Percentiles rank a stretch among this genome's conserved stretches.
phyloP scores from a whole-genome alignment of 2,797 vertebrate genomes.

The Salmo trutta region DNA sequence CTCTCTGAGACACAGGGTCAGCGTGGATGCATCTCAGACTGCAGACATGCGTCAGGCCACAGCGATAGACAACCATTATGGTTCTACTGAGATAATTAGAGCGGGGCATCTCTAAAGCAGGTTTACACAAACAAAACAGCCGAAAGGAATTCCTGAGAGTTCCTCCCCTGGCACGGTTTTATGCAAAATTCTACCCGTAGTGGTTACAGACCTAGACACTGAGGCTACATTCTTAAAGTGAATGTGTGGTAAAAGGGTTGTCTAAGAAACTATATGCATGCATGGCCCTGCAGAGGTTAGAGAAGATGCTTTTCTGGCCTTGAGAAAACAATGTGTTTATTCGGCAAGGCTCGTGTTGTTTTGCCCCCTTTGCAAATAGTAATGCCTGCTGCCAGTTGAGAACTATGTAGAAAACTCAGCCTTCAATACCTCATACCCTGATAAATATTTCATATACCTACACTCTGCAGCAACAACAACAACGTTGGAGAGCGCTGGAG shows the following conservation, averaged over 20 bases:
- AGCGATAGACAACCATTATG: conserved; percentile 53
- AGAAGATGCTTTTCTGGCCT: conserved; percentile 55
- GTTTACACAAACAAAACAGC: conserved; percentile 53
- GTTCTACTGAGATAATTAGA: conserved; percentile 64
- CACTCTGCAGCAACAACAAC: conserved; percentile 61
- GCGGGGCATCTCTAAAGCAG: conserved; percentile 48
- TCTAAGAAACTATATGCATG: conserved; percentile 49
- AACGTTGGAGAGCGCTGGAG: conserved; percentile 26
- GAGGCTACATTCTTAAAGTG: conserved; percentile 57
- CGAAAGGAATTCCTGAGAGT: conserved; percentile 30
- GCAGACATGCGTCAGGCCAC: conserved; percentile 41
- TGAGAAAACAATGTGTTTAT: conserved; percentile 29
- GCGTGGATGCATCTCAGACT: conserved; percentile 35
- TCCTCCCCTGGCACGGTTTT: conserved; percentile 41
- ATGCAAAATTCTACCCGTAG: conserved; percentile 40
- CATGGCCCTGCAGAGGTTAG: conserved; percentile 47
- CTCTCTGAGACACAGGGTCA: conserved; percentile 11
- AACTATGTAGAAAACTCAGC: conserved; percentile 45
- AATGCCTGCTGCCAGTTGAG: conserved; percentile 32
- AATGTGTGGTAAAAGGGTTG: conserved; percentile 52
- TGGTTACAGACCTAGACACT: conserved; percentile 20
- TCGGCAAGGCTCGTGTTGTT: conserved; percentile 55
- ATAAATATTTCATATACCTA: conserved; percentile 80
- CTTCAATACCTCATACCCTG: conserved; percentile 67
- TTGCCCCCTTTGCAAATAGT: conserved; percentile 57